A percentile compares a stretch with the other conserved stretches of the same genome.
Evolutionary conservation across 2,888 invertebrate genomes (phyloP).

Genomic region (Molorchus minor): DNA sequence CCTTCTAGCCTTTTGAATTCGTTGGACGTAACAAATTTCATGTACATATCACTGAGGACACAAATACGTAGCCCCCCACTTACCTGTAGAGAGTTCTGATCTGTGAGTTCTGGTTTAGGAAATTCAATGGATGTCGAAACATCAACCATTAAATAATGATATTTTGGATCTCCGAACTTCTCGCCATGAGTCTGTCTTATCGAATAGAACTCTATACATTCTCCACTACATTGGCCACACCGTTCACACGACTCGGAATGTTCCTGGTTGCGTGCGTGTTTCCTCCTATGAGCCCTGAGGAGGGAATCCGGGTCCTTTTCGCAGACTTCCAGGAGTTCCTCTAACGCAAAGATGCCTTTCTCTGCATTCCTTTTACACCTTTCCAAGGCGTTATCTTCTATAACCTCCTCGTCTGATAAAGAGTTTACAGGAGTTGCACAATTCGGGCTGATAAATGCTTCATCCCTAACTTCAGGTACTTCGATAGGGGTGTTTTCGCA

Average conservation of each 20-base stretch:
- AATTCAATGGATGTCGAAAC: conserved; percentile 3
- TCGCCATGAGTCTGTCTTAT: conserved; percentile 21
- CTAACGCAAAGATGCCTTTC: conserved; percentile 2
- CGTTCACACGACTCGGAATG: too few relatives aligned
- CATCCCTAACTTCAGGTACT: too few relatives aligned
- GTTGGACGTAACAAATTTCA: too few relatives aligned
- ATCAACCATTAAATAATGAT: conserved; percentile 30
- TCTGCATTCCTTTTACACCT: conserved; percentile 5
- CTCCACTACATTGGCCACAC: not conserved
- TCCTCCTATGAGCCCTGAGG: not conserved
- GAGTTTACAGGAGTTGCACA: too few relatives aligned
- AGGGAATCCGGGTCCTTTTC: conserved; percentile 20
- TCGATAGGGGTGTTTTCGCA: too few relatives aligned
- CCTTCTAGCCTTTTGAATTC: too few relatives aligned
- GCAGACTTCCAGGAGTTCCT: conserved; percentile 15
- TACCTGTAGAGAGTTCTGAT: not conserved
- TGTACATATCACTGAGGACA: too few relatives aligned
- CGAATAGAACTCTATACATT: not conserved
- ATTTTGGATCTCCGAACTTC: conserved; percentile 23
- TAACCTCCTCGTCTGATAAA: too few relatives aligned
- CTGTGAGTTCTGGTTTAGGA: not conserved
- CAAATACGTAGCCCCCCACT: too few relatives aligned
- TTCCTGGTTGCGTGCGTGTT: not conserved
- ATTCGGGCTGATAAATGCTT: too few relatives aligned
- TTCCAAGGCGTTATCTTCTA: conserved; percentile 2